A percentile compares a stretch with the other conserved stretches of the same genome.
Conservation (phyloP, 1,140 invertebrate species). For the Sesamia nonagrioides region DNA sequence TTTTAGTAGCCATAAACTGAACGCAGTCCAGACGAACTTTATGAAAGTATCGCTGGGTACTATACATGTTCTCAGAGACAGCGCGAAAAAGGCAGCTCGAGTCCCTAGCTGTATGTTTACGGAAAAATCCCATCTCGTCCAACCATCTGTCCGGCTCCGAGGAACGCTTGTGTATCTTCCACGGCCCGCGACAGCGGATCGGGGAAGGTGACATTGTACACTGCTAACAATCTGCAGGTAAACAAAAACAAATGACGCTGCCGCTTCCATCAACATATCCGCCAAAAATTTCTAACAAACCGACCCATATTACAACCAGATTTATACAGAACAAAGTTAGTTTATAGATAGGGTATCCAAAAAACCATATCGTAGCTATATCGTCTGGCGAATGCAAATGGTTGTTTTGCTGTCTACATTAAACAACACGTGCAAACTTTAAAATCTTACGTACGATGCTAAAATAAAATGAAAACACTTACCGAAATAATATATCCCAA, state of each 20-base stretch:
- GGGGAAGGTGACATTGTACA: constrained; percentile 80
- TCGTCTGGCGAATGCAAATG: constrained; percentile 78
- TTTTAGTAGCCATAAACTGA: constrained; percentile 90
- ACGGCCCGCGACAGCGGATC: constrained; percentile 80
- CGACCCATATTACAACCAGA: constrained; percentile 11
- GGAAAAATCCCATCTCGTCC: constrained; percentile 92
- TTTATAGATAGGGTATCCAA: constrained; percentile 18
- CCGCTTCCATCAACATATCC: constrained; percentile 42
- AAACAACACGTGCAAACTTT: constrained; percentile 81
- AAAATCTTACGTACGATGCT: constrained; percentile 61
- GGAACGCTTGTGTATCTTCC: constrained; percentile 83
- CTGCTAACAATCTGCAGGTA: constrained; percentile 82
- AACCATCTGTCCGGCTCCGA: constrained; percentile 91
- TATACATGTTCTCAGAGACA: constrained; percentile 94
- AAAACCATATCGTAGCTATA: constrained; percentile 85
- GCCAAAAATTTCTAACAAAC: constrained; percentile 45
- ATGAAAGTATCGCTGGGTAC: constrained; percentile 92
- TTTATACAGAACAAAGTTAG: constrained; percentile 36
- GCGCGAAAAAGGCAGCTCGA: constrained; percentile 94
- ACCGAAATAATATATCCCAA: constrained; percentile 77
- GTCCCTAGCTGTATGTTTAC: constrained; percentile 95
- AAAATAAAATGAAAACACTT: constrained; percentile 70
- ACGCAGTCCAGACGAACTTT: constrained; percentile 92
- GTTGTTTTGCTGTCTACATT: constrained; percentile 81
- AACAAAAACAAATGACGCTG: constrained; percentile 85